Conservation (phyloP, 2,797 vertebrate genomes). For the Girardinus metallicus region DNA sequence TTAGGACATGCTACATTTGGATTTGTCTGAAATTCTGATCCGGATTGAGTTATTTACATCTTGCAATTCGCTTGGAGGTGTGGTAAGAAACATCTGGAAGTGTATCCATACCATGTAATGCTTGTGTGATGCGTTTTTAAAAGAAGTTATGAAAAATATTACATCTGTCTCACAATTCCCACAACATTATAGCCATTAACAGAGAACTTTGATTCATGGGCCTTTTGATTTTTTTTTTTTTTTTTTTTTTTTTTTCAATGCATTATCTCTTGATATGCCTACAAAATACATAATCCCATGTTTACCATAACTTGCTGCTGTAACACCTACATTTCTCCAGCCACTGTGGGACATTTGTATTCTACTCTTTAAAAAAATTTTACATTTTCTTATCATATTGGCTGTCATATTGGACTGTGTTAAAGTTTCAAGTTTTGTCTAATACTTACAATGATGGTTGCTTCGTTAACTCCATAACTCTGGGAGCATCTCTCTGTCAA, state of each 20-base stretch:
- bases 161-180: not conserved
- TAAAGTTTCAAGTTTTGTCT: conserved; percentile 36
- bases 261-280: not conserved
- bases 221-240: not conserved
- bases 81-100: not conserved
- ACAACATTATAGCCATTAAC: conserved; percentile 7
- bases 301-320: not conserved
- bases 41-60: not conserved
- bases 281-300: not conserved
- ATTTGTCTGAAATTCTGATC: not conserved
- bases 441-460: conserved; percentile 53
- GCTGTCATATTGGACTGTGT: conserved; percentile 43
- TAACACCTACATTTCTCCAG: not conserved
- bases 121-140: not conserved
- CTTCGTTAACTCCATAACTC: conserved; percentile 74
- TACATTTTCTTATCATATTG: conserved; percentile 6
- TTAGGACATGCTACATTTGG: not conserved
- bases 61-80: not conserved
- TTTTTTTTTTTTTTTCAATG: not conserved
- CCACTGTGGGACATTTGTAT: not conserved
- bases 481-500: conserved; percentile 65
- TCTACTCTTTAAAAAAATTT: not conserved
- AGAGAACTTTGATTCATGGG: conserved; percentile 21
- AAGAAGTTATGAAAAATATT: not conserved
- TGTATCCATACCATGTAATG: not conserved